Conservation (phyloP, 2,113 vertebrate genomes). For the Seriola rivoliana region DNA sequence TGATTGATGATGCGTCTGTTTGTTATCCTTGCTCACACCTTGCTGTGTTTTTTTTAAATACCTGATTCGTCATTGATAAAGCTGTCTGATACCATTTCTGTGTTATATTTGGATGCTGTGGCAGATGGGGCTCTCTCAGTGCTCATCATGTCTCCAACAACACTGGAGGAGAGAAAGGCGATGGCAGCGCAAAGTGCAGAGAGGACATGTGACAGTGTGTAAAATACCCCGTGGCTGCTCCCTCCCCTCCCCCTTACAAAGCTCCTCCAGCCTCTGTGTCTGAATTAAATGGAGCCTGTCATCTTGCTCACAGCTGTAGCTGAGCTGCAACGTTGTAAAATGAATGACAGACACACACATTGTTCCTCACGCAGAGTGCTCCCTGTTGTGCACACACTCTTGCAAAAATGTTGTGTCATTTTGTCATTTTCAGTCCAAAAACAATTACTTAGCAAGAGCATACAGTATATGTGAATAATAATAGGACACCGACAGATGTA, state of each 20-base stretch:
- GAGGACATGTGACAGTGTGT: conserved; percentile 65
- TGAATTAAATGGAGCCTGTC: conserved; percentile 68
- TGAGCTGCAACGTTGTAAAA: conserved; percentile 46
- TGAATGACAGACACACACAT: conserved; percentile 53
- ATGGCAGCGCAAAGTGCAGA: conserved; percentile 52
- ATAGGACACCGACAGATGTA: background rate
- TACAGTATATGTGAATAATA: conserved; percentile 15
- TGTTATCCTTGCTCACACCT: background rate
- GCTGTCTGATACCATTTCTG: conserved; percentile 4
- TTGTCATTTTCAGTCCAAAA: conserved; percentile 15
- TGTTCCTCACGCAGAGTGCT: conserved; percentile 16
- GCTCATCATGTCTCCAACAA: conserved; percentile 38
- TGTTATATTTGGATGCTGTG: conserved; percentile 2
- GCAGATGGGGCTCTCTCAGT: conserved; percentile 23
- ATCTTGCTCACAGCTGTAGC: conserved; percentile 62
- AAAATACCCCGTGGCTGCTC: conserved; percentile 28
- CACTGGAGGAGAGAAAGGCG: conserved; percentile 38
- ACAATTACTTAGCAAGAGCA: conserved; percentile 7
- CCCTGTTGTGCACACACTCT: conserved; percentile 10
- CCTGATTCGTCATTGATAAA: conserved; percentile 12
- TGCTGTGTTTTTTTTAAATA: conserved; percentile 5
- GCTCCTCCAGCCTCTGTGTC: conserved; percentile 42
- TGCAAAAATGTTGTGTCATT: conserved; percentile 41
- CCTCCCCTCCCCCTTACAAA: conserved; percentile 31
- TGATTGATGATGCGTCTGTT: conserved; percentile 24